A percentile compares a stretch with the other conserved stretches of the same genome.
Evolutionary conservation across 2,113 vertebrate genomes (phyloP).

Genomic region (Hydrolagus affinis): DNA sequence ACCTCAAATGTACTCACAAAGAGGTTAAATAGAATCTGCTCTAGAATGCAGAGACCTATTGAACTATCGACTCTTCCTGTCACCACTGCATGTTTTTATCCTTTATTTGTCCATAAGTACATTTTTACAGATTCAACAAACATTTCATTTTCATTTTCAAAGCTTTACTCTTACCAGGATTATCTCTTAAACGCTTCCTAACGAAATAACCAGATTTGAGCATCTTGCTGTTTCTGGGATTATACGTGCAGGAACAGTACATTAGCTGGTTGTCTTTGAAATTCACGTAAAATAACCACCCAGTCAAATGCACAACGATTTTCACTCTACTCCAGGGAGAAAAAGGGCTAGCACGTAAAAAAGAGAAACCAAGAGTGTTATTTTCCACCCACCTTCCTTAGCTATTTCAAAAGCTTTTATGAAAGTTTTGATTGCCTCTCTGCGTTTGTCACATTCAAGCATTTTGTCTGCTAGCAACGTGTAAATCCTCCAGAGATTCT

Average conservation of each 20-base stretch:
- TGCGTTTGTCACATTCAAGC: slow-evolving; percentile 56
- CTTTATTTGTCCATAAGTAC: neutral
- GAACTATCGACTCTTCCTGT: neutral
- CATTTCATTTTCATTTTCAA: neutral
- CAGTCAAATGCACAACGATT: slow-evolving; percentile 40
- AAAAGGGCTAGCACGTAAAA: slow-evolving; percentile 39
- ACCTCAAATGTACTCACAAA: neutral
- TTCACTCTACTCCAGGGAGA: slow-evolving; percentile 45
- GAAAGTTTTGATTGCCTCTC: slow-evolving; percentile 56
- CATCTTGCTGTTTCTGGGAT: neutral
- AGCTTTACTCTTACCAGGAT: neutral
- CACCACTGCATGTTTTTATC: neutral
- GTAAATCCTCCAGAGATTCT: slow-evolving; percentile 67
- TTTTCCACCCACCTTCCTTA: slow-evolving; percentile 62
- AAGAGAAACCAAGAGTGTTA: slow-evolving; percentile 39
- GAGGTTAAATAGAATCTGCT: neutral
- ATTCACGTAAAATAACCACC: slow-evolving; percentile 54
- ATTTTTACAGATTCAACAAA: neutral
- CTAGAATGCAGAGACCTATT: neutral
- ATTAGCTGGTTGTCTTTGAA: slow-evolving; percentile 52
- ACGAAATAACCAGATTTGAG: neutral
- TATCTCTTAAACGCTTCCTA: neutral
- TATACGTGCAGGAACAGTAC: slow-evolving; percentile 44
- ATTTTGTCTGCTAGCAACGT: slow-evolving; percentile 62
- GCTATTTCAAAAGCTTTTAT: slow-evolving; percentile 64